Percentiles rank a stretch among this genome's conserved stretches.
Conservation (phyloP, 2,113 vertebrate species). For the Microtus richardsoni region DNA sequence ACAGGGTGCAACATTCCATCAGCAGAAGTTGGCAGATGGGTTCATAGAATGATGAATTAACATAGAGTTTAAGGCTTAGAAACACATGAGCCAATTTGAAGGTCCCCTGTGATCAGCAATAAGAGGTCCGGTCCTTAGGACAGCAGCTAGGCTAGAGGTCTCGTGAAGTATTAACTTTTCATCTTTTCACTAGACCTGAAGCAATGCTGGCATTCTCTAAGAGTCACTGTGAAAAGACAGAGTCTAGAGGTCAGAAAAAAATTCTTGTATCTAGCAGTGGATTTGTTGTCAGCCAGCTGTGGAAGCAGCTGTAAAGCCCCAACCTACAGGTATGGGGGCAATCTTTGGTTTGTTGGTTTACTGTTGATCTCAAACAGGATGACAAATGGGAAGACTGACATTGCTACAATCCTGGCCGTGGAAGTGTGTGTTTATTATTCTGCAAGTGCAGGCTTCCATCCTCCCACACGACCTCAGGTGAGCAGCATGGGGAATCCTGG, state of each 20-base stretch:
- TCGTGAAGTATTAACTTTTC: neutral
- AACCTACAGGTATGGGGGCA: neutral
- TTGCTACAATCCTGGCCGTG: neutral
- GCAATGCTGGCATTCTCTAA: neutral
- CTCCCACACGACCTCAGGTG: neutral
- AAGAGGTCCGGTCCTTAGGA: neutral
- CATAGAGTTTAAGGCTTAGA: neutral
- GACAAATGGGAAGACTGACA: neutral
- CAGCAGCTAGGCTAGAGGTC: neutral
- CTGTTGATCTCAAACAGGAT: neutral
- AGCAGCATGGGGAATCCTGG: neutral
- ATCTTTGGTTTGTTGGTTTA: neutral
- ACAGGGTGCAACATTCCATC: conserved; percentile 5
- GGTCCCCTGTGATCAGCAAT: neutral
- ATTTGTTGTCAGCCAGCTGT: neutral
- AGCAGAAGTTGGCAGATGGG: neutral
- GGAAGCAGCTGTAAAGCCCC: neutral
- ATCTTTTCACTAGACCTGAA: neutral
- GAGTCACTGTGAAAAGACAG: neutral
- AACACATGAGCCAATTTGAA: neutral
- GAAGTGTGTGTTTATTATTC: neutral
- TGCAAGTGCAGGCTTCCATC: neutral
- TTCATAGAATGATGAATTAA: neutral
- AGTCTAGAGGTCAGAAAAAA: neutral
- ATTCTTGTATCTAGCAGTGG: neutral